Evolutionary conservation across 2,888 invertebrate genomes (phyloP).

Genomic region (Beris morrisii): DNA sequence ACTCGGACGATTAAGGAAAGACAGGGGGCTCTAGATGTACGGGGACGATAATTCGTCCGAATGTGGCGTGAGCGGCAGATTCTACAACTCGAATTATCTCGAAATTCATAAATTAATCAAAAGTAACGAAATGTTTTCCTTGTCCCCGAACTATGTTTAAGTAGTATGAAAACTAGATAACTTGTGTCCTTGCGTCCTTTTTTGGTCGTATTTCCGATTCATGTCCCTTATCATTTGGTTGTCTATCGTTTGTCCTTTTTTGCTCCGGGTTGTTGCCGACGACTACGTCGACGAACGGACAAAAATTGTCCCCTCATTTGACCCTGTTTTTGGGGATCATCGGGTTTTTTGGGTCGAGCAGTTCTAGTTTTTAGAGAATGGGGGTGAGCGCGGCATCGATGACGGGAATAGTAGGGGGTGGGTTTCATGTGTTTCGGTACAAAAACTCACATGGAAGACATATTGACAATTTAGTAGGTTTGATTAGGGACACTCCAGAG

Average conservation of each 20-base stretch:
- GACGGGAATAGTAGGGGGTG: background rate
- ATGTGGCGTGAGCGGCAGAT: too few species aligned
- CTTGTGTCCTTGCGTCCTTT: background rate
- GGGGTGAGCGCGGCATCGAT: background rate
- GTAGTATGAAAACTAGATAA: background rate
- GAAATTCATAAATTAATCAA: too few species aligned
- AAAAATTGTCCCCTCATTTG: conserved; percentile 8
- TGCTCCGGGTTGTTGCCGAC: conserved; percentile 1
- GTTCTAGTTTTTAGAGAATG: background rate
- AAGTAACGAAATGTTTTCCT: too few species aligned
- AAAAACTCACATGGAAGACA: conserved; percentile 14
- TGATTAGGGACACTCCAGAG: conserved; percentile 29
- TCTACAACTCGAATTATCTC: too few species aligned
- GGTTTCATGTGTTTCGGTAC: background rate
- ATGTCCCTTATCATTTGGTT: conserved; percentile 28
- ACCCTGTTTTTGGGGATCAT: conserved; percentile 20
- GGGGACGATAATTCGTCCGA: too few species aligned
- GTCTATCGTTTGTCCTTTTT: conserved; percentile 17
- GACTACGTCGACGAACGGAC: conserved; percentile 3
- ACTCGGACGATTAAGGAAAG: too few species aligned
- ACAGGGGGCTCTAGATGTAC: too few species aligned
- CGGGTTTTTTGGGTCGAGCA: conserved; percentile 4
- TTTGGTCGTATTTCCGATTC: conserved; percentile 16
- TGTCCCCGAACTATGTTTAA: too few species aligned
- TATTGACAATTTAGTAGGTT: conserved; percentile 27